Percentiles rank a stretch among this genome's conserved stretches.
phyloP scores from a whole-genome alignment of 2,888 invertebrate species.

The Microctonus hyperodae region DNA sequence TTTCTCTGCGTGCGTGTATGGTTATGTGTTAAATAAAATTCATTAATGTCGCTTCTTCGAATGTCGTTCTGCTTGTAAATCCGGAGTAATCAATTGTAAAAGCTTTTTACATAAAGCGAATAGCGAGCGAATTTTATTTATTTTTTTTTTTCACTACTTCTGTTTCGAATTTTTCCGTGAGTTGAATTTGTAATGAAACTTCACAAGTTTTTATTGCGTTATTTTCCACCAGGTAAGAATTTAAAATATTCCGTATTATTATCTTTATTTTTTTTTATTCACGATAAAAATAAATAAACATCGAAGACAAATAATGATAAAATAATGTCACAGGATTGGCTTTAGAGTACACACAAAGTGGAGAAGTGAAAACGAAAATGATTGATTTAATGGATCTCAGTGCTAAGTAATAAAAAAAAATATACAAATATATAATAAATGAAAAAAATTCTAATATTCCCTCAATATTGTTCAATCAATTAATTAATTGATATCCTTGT shows the following conservation, averaged over 20 bases:
- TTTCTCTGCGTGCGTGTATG: neutral
- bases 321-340: slow-evolving; percentile 65
- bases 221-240: slow-evolving; percentile 73
- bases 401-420: slow-evolving; percentile 65
- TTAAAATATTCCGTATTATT: neutral
- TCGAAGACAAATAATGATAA: slow-evolving; percentile 4
- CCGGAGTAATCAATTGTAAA: slow-evolving; percentile 53
- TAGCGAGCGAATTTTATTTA: slow-evolving; percentile 45
- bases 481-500: slow-evolving; percentile 27
- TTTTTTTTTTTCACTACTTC: slow-evolving; percentile 22
- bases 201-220: slow-evolving; percentile 73
- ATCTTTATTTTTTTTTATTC: slow-evolving; percentile 9
- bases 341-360: slow-evolving; percentile 70
- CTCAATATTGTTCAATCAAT: too few species aligned
- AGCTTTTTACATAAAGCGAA: slow-evolving; percentile 51
- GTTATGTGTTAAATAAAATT: slow-evolving; percentile 6
- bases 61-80: slow-evolving; percentile 38
- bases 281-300: slow-evolving; percentile 1
- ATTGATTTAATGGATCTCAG: slow-evolving; percentile 73
- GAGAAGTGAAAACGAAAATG: slow-evolving; percentile 68
- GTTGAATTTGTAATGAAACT: slow-evolving; percentile 67
- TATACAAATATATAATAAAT: neutral
- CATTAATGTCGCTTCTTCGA: slow-evolving; percentile 27
- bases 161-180: slow-evolving; percentile 22
- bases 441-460: too few species aligned